Conservation (phyloP, 2,113 vertebrate species). For the Heterochromis multidens region DNA sequence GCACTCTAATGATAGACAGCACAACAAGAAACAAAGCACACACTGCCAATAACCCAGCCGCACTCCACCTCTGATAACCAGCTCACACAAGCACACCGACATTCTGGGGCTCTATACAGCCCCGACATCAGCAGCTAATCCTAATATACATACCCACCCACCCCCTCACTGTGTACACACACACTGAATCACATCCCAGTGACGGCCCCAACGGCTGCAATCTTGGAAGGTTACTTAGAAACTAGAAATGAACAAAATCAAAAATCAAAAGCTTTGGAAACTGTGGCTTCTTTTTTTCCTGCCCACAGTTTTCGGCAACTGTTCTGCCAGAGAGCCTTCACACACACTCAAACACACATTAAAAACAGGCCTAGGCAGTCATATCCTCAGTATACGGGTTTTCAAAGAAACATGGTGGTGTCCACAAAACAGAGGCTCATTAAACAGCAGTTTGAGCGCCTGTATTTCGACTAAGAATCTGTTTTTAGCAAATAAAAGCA, state of each 20-base stretch:
- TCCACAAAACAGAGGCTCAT: neutral
- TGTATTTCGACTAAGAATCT: conserved; percentile 27
- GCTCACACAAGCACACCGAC: conserved; percentile 27
- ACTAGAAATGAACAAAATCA: conserved; percentile 38
- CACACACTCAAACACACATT: neutral
- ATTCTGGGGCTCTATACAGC: neutral
- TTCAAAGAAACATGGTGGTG: conserved; percentile 6
- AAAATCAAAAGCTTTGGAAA: conserved; percentile 46
- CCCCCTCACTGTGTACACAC: neutral
- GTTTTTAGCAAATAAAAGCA: conserved; percentile 19
- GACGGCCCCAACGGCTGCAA: conserved; percentile 52
- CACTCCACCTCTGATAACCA: conserved; percentile 32
- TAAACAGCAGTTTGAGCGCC: neutral
- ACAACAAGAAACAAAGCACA: conserved; percentile 29
- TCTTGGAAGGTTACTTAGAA: conserved; percentile 64
- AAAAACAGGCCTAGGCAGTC: neutral
- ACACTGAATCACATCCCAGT: conserved; percentile 25
- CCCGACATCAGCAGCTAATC: conserved; percentile 30
- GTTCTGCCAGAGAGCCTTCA: conserved; percentile 10
- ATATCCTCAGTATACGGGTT: neutral
- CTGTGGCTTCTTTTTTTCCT: conserved; percentile 1
- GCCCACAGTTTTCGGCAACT: conserved; percentile 36
- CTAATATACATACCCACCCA: conserved; percentile 39
- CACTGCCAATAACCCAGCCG: conserved; percentile 8
- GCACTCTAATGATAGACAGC: conserved; percentile 62